Evolutionary conservation across 2,113 vertebrate genomes (phyloP), one percentile per base, ranked within the genome.

Genomic region (Copsychus sechellarum): DNA sequence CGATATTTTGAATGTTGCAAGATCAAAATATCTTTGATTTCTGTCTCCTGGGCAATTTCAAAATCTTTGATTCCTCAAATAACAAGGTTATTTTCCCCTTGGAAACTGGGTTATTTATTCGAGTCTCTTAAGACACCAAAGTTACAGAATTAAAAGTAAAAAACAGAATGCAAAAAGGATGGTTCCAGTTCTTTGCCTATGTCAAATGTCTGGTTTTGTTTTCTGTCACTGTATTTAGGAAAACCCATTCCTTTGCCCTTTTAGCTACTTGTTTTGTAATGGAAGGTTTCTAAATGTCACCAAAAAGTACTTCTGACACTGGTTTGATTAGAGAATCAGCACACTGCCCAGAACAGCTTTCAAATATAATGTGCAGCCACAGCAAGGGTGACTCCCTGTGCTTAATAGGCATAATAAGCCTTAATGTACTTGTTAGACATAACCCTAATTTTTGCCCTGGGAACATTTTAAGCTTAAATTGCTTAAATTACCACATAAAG

Each of bases 401-500:
- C 78, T 84, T 89, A 81, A 84, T 13, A 87, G 84, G 23, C 43
- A 51, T 96, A 93, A 96, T 92, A 74, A 94, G 65, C 65, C 42
- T 79, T 94, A 93, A 91, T 90, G 79, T 19, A 71, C 61, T 88
- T 79, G 40, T 95, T 82, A 89, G 70, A 33, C 54, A 72, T 53
- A 82, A 66, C 66, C 45, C n/a, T 93, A n/a, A 87, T 91, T 95
- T 94, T 88, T 90, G 36, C 71, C 58, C 66, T 61, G 58, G 70
- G 48, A 92, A 81, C 45, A n/a, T 90, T 94, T 94, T 58, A 85
- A 72, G 61, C 56, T 78, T 73, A 42, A 58, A 28, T 86, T 79
- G 43, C 76, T 81, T 81, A 92, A 86, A 69, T 88, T 61, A 66
- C 60, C 12, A 23, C 64, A 34, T 74, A 60, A 81, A 94, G 66